phyloP scores from a whole-genome alignment of 2,113 vertebrate genomes.

The Tetrao urogallus region DNA sequence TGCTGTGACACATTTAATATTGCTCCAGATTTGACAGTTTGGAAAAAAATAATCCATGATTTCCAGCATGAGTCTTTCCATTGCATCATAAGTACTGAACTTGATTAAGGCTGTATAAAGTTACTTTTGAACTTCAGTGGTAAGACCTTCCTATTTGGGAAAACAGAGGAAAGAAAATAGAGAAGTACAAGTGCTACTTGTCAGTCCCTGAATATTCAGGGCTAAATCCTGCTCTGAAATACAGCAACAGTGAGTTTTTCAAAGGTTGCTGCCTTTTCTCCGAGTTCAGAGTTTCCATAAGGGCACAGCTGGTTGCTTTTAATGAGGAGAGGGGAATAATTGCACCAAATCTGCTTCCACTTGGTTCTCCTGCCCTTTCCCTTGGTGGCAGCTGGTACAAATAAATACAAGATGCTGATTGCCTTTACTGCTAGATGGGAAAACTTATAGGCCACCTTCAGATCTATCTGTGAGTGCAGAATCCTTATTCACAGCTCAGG shows the following conservation, averaged over 20 bases:
- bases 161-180: not conserved
- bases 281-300: not conserved
- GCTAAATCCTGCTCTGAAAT: not conserved
- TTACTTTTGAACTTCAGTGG: not conserved
- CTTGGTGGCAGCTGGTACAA: not conserved
- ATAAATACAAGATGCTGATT: accelerated
- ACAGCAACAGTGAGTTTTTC: not conserved
- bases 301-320: not conserved
- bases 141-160: not conserved
- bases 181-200: not conserved
- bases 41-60: not conserved
- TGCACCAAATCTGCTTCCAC: not conserved
- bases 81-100: not conserved
- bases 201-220: not conserved
- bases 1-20: not conserved
- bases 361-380: not conserved
- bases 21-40: not conserved
- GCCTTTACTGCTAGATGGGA: not conserved
- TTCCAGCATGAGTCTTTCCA: not conserved
- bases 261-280: not conserved
- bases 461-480: not conserved
- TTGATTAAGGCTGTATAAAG: not conserved
- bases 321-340: not conserved
- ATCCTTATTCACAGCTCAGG: accelerated
- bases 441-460: not conserved